Base-by-base conservation (phyloP, 1,140 invertebrate species). In the Achroia grisella region DNA sequence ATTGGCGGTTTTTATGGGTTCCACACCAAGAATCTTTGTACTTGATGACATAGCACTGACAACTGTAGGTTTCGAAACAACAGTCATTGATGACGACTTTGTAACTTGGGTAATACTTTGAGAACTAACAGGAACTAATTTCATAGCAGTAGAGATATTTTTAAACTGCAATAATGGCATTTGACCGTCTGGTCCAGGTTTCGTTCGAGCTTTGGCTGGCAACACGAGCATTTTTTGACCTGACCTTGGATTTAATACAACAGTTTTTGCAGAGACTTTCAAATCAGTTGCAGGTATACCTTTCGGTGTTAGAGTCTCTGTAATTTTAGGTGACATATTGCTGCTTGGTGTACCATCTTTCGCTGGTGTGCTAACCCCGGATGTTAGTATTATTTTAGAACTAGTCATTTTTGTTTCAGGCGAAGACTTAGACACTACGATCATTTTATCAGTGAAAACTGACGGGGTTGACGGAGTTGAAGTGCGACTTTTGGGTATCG, bases 141-240 rank as follows among this genome's bases (percentile, higher is more conserved):
- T 86, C 83, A 87, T 85, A 5, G 71, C 65, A 5, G 79, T 77
- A 8, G 74, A 62, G 10, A 87, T 62, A 29, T 81, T 75, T 57
- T 86, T 87, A 15, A 87, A 77, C 43, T 86, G 81, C 48, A 86
- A 63, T 17, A 86, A 44, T 1, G 83, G 82, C 36, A 85, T 58
- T 37, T 77, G 74, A 9, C 66, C 71, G 4, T 80, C 82, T 10
- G 74, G 63, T 4, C 56, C 65, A 1, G 61, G 42, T 68, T 86
- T 86, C 14, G 69, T 63, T 28, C 76, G 48, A 9, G 55, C 47
- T 52, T 79, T 83, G 6, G 82, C 76, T 0, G 86, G 86, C 27
- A 87, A 33, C 2, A 87, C 83, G 12, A 87, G 81, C 86, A 86
- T 87, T 56, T 86, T 87, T 56, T 87, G 83, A 5, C 82, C 83